A percentile compares a stretch with the other conserved stretches of the same genome.
Evolutionary conservation across 2,797 vertebrate genomes (phyloP).

Genomic region (Diplodus puntazzo): DNA sequence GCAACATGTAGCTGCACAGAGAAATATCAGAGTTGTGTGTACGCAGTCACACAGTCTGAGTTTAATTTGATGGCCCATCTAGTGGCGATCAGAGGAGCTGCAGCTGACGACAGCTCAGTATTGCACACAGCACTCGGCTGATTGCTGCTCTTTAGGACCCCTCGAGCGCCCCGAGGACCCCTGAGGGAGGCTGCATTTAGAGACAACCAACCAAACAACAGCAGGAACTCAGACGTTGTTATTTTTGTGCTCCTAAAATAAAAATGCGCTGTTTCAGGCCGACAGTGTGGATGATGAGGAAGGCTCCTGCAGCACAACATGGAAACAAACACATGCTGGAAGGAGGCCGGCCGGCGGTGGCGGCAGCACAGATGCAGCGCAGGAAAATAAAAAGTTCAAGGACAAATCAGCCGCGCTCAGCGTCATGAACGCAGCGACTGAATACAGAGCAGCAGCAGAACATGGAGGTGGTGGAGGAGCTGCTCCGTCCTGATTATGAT

Average conservation of each 20-base stretch:
- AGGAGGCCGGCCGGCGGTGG: background rate
- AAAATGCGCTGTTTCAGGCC: conserved; percentile 23
- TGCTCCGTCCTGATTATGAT: background rate
- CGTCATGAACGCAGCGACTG: conserved; percentile 39
- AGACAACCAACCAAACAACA: conserved; percentile 19
- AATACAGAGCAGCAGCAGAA: conserved; percentile 58
- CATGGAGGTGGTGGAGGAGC: conserved; percentile 11
- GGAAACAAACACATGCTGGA: conserved; percentile 16
- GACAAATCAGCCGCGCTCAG: conserved; percentile 42
- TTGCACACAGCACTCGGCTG: background rate
- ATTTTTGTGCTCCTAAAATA: conserved; percentile 14
- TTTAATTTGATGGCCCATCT: conserved; percentile 20
- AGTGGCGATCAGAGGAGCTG: conserved; percentile 37
- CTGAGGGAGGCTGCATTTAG: conserved; percentile 7
- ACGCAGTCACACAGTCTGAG: background rate
- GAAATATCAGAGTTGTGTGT: no score
- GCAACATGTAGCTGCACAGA: background rate
- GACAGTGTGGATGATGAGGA: background rate
- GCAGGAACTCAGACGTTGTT: background rate
- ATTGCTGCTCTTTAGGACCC: conserved; percentile 16
- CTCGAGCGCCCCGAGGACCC: background rate
- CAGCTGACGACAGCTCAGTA: background rate
- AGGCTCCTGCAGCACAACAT: conserved; percentile 18
- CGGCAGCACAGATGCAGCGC: conserved; percentile 7
- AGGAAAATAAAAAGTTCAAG: conserved; percentile 61